Conservation (phyloP, 2,113 vertebrate species). For the Halcyon malimbica region DNA sequence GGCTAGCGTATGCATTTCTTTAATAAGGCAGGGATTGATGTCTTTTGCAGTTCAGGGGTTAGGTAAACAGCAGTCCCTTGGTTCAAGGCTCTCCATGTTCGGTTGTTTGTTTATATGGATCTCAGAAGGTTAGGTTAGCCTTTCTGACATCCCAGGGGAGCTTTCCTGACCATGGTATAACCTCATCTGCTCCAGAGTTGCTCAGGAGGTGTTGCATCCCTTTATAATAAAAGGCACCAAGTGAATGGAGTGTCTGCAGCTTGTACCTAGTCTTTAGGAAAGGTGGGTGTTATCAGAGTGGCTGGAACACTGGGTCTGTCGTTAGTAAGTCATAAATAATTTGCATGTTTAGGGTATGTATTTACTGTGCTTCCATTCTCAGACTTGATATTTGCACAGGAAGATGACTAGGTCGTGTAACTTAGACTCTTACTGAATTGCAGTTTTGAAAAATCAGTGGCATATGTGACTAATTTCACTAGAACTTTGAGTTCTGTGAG, state of each 20-base stretch:
- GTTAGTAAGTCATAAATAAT: background rate
- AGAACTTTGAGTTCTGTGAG: background rate
- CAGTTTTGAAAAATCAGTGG: background rate
- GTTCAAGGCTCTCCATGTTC: slow-evolving; percentile 77
- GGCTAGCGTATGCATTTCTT: slow-evolving; percentile 60
- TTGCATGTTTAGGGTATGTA: rapidly evolving
- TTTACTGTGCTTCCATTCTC: background rate
- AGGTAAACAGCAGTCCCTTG: slow-evolving; percentile 73
- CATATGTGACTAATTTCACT: background rate
- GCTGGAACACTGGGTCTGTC: background rate
- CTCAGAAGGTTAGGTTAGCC: slow-evolving; percentile 71
- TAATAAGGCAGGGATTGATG: slow-evolving; percentile 76
- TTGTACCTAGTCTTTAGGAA: background rate
- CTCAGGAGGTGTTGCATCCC: slow-evolving; percentile 27
- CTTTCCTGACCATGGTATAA: slow-evolving; percentile 60
- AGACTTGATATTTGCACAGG: background rate
- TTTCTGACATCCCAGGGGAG: slow-evolving; percentile 58
- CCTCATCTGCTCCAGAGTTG: slow-evolving; percentile 41
- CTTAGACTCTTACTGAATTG: background rate
- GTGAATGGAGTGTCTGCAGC: background rate
- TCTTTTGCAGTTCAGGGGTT: slow-evolving; percentile 74
- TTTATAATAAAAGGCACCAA: background rate
- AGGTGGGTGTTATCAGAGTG: background rate
- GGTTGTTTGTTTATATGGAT: slow-evolving; percentile 74
- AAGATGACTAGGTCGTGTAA: rapidly evolving